Evolutionary conservation across 2,888 invertebrate species (phyloP), one percentile per base, ranked within the genome.

Genomic region (Lasioglossum malachurum): DNA sequence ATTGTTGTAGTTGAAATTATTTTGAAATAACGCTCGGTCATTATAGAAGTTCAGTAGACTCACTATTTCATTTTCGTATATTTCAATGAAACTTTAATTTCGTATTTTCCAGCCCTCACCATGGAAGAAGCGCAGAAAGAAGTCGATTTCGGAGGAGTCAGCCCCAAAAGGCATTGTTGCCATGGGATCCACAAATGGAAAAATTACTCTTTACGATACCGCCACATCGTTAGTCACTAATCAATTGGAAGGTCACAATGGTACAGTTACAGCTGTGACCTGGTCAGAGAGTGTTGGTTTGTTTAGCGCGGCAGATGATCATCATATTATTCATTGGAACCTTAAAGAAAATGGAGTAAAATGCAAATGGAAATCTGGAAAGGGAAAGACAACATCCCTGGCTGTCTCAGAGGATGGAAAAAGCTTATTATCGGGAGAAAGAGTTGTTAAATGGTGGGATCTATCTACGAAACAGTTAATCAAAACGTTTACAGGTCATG

Each of bases 151-250:
- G 31, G 95, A 95, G 78, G 95, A 95, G 41, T 79, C 86, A 57
- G 91, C 93, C 31, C 86, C 90, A 67, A 94, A 94, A 80, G 96
- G 96, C 83, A 95, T 97, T 88, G 95, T 98, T 93, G 97, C 97
- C 0, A 95, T 98, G 94, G 98, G 98, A 75, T 98, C 98, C 35
- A 96, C 96, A 4, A 96, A 96, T 90, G 98, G 98, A 77, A 96
- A 96, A 88, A 96, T 98, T 78, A 95, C 97, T 53, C 94, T 98
- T 86, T 98, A 98, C 84, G 97, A 96, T 74, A 95, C 96, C 7
- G 96, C 96, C 71, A 92, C 94, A 5, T 95, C 94, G 23, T 94
- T 95, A 16, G 94, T 95, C 19, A 94, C 93, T n/a, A 94, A 94
- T 80, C 93, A 93, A 72, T 95, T 95, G 31, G 86, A 95, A 84